phyloP scores from a whole-genome alignment of 2,888 invertebrate genomes.

The Torymus auratus region DNA sequence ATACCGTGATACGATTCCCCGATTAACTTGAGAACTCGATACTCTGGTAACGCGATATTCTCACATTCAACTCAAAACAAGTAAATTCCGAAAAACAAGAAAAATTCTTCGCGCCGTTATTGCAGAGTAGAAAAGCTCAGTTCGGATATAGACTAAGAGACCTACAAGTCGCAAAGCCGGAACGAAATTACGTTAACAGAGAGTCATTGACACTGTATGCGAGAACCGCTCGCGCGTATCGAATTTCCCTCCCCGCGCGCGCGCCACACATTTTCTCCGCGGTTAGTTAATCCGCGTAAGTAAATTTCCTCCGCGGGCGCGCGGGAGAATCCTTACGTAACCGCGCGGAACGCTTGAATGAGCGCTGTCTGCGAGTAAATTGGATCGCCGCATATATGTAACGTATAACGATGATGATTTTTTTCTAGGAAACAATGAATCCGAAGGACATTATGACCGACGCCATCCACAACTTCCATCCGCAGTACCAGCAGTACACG shows the following conservation, averaged over 20 bases:
- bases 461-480: slow-evolving; percentile 99
- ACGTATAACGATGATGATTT: slow-evolving; percentile 28
- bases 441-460: slow-evolving; percentile 99
- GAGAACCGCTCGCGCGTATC: slow-evolving; percentile 9
- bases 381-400: not conserved
- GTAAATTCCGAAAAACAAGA: too few relatives aligned
- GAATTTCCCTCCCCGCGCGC: slow-evolving; percentile 24
- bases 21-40: too few relatives aligned
- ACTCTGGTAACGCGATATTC: too few relatives aligned
- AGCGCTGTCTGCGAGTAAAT: not conserved
- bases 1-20: too few relatives aligned
- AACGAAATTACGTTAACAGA: too few relatives aligned
- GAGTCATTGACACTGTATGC: not conserved
- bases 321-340: slow-evolving; percentile 17
- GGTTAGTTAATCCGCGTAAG: slow-evolving; percentile 35
- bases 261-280: not conserved
- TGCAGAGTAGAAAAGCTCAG: too few relatives aligned
- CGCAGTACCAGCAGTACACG: slow-evolving; percentile 99
- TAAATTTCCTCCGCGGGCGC: slow-evolving; percentile 33
- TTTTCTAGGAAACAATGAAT: slow-evolving; percentile 93
- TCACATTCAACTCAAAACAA: too few relatives aligned
- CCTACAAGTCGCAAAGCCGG: too few relatives aligned
- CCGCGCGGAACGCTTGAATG: slow-evolving; percentile 24
- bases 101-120: too few relatives aligned
- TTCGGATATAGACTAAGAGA: too few relatives aligned